Evolutionary conservation across 1,140 invertebrate species (phyloP).

Genomic region (Diabrotica undecimpunctata): DNA sequence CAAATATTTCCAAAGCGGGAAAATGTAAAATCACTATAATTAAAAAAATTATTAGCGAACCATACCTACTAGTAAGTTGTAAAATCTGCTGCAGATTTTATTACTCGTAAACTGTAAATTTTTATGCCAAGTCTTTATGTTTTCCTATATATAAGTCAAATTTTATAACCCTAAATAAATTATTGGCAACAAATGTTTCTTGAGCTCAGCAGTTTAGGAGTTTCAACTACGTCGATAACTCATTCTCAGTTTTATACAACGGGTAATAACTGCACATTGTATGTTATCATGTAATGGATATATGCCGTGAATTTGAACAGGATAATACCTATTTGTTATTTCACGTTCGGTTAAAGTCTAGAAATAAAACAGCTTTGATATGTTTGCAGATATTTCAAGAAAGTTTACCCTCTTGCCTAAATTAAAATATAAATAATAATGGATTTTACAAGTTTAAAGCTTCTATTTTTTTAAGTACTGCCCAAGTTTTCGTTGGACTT

Average conservation of each 20-base stretch:
- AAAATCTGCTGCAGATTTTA: not conserved
- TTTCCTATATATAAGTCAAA: not conserved
- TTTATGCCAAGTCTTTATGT: conserved; percentile 1
- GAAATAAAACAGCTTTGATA: too few species aligned
- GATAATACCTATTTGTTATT: not conserved
- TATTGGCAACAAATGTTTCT: conserved; percentile 2
- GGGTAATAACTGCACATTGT: not conserved
- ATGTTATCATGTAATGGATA: not conserved
- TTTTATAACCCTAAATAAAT: conserved; percentile 3
- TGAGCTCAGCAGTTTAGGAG: not conserved
- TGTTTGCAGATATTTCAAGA: too few species aligned
- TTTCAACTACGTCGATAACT: not conserved
- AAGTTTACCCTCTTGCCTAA: too few species aligned
- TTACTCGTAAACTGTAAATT: not conserved
- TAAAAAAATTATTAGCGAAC: not conserved
- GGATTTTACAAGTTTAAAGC: too few species aligned
- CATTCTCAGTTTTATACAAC: conserved; percentile 2
- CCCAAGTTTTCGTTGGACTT: too few species aligned
- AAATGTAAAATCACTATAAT: not conserved
- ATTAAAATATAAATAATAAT: too few species aligned
- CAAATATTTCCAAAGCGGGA: too few species aligned
- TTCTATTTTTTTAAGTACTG: too few species aligned
- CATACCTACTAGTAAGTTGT: not conserved
- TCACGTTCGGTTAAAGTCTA: too few species aligned
- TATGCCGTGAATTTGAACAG: not conserved